Evolutionary conservation across 1,140 invertebrate species (phyloP).

Genomic region (Zaprionus gabonicus): DNA sequence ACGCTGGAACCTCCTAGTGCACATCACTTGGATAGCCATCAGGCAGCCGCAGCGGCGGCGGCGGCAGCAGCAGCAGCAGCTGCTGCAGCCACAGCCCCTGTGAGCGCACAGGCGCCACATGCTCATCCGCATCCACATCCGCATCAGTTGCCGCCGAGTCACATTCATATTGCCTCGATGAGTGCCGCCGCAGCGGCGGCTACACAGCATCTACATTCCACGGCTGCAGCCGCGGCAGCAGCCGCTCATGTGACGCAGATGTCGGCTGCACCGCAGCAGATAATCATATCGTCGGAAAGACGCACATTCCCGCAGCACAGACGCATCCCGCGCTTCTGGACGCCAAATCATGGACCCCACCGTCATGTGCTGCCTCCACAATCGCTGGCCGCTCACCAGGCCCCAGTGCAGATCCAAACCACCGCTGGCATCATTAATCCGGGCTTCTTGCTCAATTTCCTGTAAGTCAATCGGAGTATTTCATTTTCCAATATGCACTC

Average conservation of each 20-base stretch:
- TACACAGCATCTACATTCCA: conserved; percentile 84
- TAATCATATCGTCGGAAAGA: conserved; percentile 86
- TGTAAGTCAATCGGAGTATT: conserved; percentile 86
- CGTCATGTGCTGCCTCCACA: conserved; percentile 80
- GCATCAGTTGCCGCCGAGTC: conserved; percentile 79
- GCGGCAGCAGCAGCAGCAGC: conserved; percentile 44
- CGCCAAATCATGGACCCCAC: conserved; percentile 76
- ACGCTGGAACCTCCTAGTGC: conserved; percentile 66
- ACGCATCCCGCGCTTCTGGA: conserved; percentile 86
- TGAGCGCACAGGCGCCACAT: conserved; percentile 24
- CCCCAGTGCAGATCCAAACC: conserved; percentile 85
- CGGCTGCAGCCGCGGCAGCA: conserved; percentile 83
- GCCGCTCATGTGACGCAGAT: conserved; percentile 80
- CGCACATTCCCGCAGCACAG: conserved; percentile 85
- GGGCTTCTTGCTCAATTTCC: conserved; percentile 91
- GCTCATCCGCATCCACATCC: conserved; percentile 62
- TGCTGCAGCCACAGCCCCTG: conserved; percentile 28
- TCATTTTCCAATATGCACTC: neutral
- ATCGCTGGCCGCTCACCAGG: conserved; percentile 84
- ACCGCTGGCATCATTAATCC: conserved; percentile 87
- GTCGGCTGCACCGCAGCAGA: conserved; percentile 76
- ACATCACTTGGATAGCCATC: conserved; percentile 72
- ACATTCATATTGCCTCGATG: conserved; percentile 85
- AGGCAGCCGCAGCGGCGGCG: conserved; percentile 56
- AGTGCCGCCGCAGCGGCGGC: conserved; percentile 83